Percentiles rank a stretch among this genome's conserved stretches.
Conservation (phyloP, 1,140 invertebrate genomes). For the Drosophila subobscura region DNA sequence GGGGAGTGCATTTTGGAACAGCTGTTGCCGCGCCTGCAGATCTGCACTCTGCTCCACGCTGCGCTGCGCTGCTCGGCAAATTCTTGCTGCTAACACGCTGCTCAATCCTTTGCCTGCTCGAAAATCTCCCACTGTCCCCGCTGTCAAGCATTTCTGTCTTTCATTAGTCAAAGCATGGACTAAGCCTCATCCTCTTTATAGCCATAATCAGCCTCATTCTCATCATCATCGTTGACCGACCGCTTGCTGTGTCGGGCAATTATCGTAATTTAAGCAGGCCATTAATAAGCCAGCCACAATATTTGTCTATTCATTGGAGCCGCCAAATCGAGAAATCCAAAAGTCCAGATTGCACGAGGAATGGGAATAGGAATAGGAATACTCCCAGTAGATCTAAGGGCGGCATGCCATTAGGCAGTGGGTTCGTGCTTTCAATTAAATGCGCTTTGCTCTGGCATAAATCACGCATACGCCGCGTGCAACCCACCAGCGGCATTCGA, state of each 20-base stretch:
- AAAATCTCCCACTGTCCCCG: conserved; percentile 1
- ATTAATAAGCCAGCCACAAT: conserved; percentile 73
- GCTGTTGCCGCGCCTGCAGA: conserved; percentile 45
- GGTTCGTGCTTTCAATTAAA: conserved; percentile 60
- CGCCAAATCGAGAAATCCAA: conserved; percentile 33
- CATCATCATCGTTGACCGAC: conserved; percentile 7
- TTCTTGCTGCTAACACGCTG: no score
- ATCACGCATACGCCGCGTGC: conserved; percentile 68
- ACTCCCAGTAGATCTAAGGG: conserved; percentile 13
- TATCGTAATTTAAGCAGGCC: conserved; percentile 51
- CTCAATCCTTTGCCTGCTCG: conserved; percentile 1
- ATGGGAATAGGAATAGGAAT: conserved; percentile 8
- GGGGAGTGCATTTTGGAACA: conserved; percentile 59
- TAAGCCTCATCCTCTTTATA: conserved; percentile 20
- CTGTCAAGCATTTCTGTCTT: conserved; percentile 51
- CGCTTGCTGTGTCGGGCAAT: conserved; percentile 42
- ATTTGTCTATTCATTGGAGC: conserved; percentile 65
- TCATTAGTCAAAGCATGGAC: conserved; percentile 49
- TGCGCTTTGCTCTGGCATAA: conserved; percentile 58
- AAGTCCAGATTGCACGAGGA: conserved; percentile 42
- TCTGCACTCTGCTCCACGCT: not conserved
- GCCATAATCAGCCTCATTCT: conserved; percentile 7
- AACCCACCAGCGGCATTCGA: conserved; percentile 10
- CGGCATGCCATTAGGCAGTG: conserved; percentile 32
- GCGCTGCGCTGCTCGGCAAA: not conserved